Base-by-base conservation (phyloP, 2,113 vertebrate species). In the Cochlearius cochlearius region DNA sequence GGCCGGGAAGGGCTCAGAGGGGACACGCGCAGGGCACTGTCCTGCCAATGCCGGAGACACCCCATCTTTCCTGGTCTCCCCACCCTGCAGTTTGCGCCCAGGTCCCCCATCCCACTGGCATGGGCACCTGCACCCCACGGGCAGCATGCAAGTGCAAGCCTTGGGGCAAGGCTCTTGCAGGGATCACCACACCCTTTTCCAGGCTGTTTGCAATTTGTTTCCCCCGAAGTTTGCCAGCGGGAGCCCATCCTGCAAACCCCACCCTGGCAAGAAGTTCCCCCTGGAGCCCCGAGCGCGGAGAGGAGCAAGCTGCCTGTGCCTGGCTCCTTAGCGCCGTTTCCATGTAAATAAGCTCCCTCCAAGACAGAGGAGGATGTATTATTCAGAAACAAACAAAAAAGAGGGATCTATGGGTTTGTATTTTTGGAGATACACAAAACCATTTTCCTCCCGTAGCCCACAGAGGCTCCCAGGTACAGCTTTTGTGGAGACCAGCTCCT, bases 281-380 rank as follows among this genome's bases (percentile, higher is more conserved):
- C 52, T 1, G 1, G 62, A 79, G 41, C 26, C 1, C 2, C 0
- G 1, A 52, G 13, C 45, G 36, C 3, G 1, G 52, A 85, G 47
- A 55, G 25, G 38, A 63, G 23, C 50, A n/a, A 30, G 38, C 9
- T 32, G 66, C 43, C 15, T 52, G 26, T 52, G 32, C n/a, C 63
- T 74, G 84, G n/a, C n/a, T 79, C 72, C 67, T 69, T 15, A 45
- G 17, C 32, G 76, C 67, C 49, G 11, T 10, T 36, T 21, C 34
- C 62, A 36, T n/a, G 62, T 34, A 59, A 63, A 47, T 5, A 38
- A 45, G 7, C n/a, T 78, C 60, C 39, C 32, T 89, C 64, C 47
- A 36, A 59, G 41, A 32, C 32, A 67, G 29, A 9, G 26, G 29
- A 63, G 14, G 30, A 34, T 26, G 34, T 5, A 14, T 55, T 53